phyloP scores from a whole-genome alignment of 2,113 vertebrate species.

The Nerophis lumbriciformis region DNA sequence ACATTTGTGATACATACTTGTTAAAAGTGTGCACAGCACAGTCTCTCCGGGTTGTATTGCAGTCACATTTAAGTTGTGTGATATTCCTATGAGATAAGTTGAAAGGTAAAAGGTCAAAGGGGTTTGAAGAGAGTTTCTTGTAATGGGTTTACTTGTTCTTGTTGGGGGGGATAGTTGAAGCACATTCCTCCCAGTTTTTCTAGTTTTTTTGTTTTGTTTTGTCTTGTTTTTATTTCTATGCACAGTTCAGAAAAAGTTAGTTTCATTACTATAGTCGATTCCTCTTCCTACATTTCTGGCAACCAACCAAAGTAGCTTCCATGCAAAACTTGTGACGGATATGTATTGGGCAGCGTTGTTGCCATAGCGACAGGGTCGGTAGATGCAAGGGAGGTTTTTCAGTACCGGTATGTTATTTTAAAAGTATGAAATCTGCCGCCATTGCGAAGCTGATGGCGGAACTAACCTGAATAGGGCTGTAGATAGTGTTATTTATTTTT shows the following conservation, averaged over 20 bases:
- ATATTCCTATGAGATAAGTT: too few relatives aligned
- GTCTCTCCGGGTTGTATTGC: too few relatives aligned
- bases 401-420: constrained; percentile 23
- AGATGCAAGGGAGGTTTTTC: constrained; percentile 10
- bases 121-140: background rate
- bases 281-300: background rate
- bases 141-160: background rate
- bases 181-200: constrained; percentile 1
- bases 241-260: constrained; percentile 5
- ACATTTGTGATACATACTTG: too few relatives aligned
- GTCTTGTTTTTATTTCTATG: background rate
- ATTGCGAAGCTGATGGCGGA: constrained; percentile 11
- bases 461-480: constrained; percentile 52
- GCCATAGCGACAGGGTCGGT: background rate
- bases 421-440: constrained; percentile 37
- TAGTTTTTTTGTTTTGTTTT: constrained; percentile 13
- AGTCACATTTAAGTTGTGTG: too few relatives aligned
- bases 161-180: background rate
- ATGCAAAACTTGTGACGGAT: background rate
- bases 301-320: constrained; percentile 18
- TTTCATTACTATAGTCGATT: constrained; percentile 15
- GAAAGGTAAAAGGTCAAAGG: background rate
- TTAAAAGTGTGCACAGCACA: too few relatives aligned
- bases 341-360: background rate
- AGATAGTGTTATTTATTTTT: constrained; percentile 64